A percentile compares a stretch with the other conserved stretches of the same genome.
These are phyloP conservation scores for Mystacides longicornis DNA, from an alignment of 2,888 invertebrate species.

Conservation along the genomic window DNA sequence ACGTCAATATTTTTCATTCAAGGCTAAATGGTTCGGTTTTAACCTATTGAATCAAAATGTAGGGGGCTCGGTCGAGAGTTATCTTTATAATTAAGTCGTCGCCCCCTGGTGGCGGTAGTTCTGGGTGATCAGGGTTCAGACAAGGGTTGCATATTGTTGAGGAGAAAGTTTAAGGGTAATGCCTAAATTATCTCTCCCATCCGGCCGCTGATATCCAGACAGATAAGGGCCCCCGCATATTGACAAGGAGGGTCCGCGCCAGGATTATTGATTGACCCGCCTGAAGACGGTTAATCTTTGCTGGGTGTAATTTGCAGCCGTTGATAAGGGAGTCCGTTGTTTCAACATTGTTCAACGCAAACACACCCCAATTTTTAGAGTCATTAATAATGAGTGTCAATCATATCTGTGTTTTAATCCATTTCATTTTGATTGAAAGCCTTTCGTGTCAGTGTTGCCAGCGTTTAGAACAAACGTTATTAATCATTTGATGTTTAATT, in stretches of 20 bases:
- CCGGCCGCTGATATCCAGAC: neutral
- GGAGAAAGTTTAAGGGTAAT: constrained; percentile 10
- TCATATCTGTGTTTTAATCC: too few species aligned
- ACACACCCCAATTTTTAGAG: too few species aligned
- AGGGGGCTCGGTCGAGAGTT: too few species aligned
- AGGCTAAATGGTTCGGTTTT: too few species aligned
- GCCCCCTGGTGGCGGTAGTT: neutral
- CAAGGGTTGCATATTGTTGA: constrained; percentile 13
- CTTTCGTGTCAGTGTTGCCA: too few species aligned
- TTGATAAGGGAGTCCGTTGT: neutral
- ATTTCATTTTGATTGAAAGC: too few species aligned
- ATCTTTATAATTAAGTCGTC: constrained; percentile 5
- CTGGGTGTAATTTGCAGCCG: neutral
- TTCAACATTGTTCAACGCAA: neutral
- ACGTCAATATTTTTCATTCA: too few species aligned
- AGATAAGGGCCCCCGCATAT: constrained; percentile 5
- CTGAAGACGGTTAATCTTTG: constrained; percentile 4
- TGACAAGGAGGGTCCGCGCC: constrained; percentile 6
- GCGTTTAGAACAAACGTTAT: too few species aligned
- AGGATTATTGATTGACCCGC: constrained; percentile 9
- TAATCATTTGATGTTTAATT: too few species aligned
- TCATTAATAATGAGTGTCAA: too few species aligned
- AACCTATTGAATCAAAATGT: too few species aligned
- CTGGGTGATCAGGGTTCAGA: constrained; percentile 6
- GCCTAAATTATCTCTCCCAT: constrained; percentile 1